phyloP scores from a whole-genome alignment of 2,888 invertebrate genomes.

The Nemurella pictetii region DNA sequence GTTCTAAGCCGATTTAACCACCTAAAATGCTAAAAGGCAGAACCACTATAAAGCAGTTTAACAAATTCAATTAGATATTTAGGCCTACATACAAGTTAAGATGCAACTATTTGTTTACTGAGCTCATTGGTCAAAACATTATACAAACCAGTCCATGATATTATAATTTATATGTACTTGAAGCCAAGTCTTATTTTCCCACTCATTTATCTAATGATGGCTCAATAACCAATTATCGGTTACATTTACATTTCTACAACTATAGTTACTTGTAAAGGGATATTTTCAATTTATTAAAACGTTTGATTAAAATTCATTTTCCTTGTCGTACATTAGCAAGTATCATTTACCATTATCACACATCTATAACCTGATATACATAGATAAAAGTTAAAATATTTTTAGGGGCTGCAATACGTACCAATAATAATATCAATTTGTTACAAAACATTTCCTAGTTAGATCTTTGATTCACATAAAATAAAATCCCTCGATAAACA shows the following conservation, averaged over 20 bases:
- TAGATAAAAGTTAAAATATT: conserved; percentile 20
- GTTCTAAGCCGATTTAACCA: not conserved
- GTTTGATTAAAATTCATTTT: not conserved
- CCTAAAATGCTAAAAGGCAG: not conserved
- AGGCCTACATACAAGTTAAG: not conserved
- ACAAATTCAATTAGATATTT: not conserved
- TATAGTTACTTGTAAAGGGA: not conserved
- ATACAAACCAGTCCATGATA: not conserved
- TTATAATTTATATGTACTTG: not conserved
- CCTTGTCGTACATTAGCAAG: no score
- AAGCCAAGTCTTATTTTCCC: not conserved
- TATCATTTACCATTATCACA: not conserved
- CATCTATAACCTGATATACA: not conserved
- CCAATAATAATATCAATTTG: not conserved
- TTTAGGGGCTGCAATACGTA: not conserved
- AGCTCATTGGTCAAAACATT: not conserved
- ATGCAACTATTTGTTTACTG: not conserved
- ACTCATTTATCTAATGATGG: not conserved
- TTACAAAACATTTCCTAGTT: conserved; percentile 4
- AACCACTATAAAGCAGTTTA: not conserved
- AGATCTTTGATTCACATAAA: not conserved
- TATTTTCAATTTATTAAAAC: not conserved
- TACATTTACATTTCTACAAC: not conserved
- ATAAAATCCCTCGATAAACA: not conserved
- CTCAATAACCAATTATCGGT: not conserved